Base-by-base conservation (phyloP, 2,888 invertebrate species). In the Diaperis boleti region DNA sequence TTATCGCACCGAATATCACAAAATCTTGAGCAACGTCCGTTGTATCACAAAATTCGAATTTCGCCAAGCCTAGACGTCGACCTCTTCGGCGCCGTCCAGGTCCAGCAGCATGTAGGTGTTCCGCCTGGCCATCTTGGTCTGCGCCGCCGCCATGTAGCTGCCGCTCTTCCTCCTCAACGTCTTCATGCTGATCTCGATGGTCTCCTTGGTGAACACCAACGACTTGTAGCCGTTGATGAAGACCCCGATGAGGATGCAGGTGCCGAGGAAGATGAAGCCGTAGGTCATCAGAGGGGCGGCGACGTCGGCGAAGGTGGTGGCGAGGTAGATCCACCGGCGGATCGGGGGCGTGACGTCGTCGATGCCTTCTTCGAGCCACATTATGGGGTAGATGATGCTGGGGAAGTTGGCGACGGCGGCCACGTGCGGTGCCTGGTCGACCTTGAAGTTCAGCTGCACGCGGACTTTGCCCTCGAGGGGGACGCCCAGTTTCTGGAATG, bases 301-400 rank as follows among this genome's bases (percentile, higher is more conserved):
- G 17, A 89, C 80, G 10, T 92, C 92, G 0, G 88, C 90, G 65
- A 94, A 87, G 0, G 91, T 90, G 1, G 94, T 94, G 10, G 91
- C 90, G 37, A 94, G 76, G 80, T 89, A 94, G 13, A 94, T 87
- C 92, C 92, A 92, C 14, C 91, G 85, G 75, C 90, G 86, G 57
- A 94, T 93, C n/a, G 91, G 83, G 0, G 92, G 90, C 0, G 92
- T 86, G 4, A 94, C 78, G 69, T 93, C 92, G 52, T 90, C 90
- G 35, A 94, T 86, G 7, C 94, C 94, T 88, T 95, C 94, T 80
- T 95, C 94, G 1, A 94, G 72, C 94, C 94, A 94, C 90, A 94
- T 92, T 33, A 94, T 88, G 0, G 95, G 94, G 77, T 94, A 93
- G 4, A 92, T 85, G 50, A 92, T 92, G 75, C 89, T 88, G 0